Conservation (phyloP, 2,888 invertebrate genomes). For the Dendrolimus houi region DNA sequence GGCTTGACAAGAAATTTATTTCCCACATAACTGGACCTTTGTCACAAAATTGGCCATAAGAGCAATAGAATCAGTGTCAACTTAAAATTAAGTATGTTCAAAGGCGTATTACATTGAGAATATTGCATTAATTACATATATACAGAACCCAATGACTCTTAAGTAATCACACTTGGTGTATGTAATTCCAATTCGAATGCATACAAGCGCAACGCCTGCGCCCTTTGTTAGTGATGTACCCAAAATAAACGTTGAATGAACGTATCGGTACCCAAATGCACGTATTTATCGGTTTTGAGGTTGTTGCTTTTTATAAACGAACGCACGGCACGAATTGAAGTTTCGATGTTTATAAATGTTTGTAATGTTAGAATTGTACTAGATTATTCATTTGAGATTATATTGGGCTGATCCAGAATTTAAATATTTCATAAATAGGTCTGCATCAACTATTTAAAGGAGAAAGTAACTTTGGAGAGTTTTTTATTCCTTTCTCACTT, state of each 20-base stretch:
- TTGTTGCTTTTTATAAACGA: background rate
- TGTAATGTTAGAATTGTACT: background rate
- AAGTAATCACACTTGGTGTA: conserved; percentile 4
- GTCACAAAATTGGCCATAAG: too few relatives aligned
- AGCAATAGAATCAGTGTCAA: too few relatives aligned
- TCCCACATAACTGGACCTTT: too few relatives aligned
- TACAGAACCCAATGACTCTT: background rate
- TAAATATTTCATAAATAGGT: background rate
- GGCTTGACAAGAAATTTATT: too few relatives aligned
- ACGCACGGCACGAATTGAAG: background rate
- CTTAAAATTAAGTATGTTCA: conserved; percentile 1
- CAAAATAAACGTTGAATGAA: conserved; percentile 50
- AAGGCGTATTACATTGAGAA: conserved; percentile 6
- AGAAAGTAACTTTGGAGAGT: too few relatives aligned
- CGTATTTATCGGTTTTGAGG: background rate
- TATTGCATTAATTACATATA: too few relatives aligned
- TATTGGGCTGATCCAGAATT: background rate
- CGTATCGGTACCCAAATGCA: conserved; percentile 28
- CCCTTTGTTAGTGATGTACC: conserved; percentile 49
- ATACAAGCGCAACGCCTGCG: conserved; percentile 24
- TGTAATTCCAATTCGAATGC: conserved; percentile 7
- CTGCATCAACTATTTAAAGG: too few relatives aligned
- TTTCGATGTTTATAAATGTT: background rate
- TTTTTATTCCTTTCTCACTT: too few relatives aligned
- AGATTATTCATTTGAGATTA: background rate